phyloP scores from a whole-genome alignment of 2,113 vertebrate genomes.

The Passer montanus region DNA sequence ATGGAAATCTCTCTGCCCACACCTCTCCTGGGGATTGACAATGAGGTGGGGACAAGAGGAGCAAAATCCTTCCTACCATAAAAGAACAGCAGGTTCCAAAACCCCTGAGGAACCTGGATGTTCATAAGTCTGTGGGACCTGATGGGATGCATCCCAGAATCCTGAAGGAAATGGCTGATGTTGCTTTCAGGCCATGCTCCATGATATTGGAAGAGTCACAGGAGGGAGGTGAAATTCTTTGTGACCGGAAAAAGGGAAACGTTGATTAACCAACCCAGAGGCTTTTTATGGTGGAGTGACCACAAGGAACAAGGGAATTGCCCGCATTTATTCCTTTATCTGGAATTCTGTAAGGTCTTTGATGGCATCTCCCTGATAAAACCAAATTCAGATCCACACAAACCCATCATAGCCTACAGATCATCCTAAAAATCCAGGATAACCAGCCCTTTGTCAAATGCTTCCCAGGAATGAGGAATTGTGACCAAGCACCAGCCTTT shows the following conservation, averaged over 20 bases:
- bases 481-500: neutral
- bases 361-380: neutral
- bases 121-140: neutral
- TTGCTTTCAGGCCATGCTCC: rapidly evolving
- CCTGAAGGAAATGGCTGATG: neutral
- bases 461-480: neutral
- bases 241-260: rapidly evolving
- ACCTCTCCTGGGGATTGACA: neutral
- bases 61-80: neutral
- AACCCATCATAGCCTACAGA: too few relatives aligned
- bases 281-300: neutral
- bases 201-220: neutral
- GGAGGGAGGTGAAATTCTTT: neutral
- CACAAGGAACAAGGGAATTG: neutral
- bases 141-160: neutral
- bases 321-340: neutral
- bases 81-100: neutral
- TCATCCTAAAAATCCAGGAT: neutral
- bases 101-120: neutral
- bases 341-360: neutral
- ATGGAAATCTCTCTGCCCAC: neutral
- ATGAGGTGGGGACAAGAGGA: neutral
- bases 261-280: neutral
- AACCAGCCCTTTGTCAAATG: neutral
- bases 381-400: neutral